Base-by-base conservation (phyloP, 1,140 invertebrate species). In the Hormaphis cornu region DNA sequence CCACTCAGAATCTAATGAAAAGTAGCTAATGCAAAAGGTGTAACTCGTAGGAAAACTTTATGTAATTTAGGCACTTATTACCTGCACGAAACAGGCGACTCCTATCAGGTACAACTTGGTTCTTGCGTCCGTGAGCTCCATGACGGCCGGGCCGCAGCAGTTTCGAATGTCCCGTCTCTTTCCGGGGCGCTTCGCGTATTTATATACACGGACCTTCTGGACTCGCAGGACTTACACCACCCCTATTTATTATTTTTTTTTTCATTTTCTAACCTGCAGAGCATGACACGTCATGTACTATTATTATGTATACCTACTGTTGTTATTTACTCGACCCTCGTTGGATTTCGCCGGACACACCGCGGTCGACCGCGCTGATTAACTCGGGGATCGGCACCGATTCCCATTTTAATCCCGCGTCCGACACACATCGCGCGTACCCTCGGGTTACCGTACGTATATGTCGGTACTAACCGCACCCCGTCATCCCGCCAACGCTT, bases 341-440 rank as follows among this genome's bases (percentile, higher is more conserved):
- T 18, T 37, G n/a, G n/a, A n/a, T n/a, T n/a, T n/a, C n/a, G n/a
- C 35, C 22, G 52, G 52, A 46, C 53, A 70, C 46, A 46, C 53
- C 53, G 20, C 35, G 28, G n/a, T n/a, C 50, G 69, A 70, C 26
- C 53, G 53, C 46, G 3, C 44, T 46, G 69, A 70, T 70, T 70
- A 70, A 59, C 69, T 70, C 69, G 14, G 69, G 69, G 69, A 70
- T 59, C 24, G 52, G 40, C 50, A 58, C 69, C 53, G 42, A 70
- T 48, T 56, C 69, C 53, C 53, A 33, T 46, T 66, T 66, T 66
- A 66, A 66, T 66, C 61, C 24, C 10, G 61, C 30, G 44, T 16
- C 33, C 14, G n/a, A 33, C 22, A 66, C 44, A 66, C 28, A 66
- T n/a, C n/a, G n/a, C n/a, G n/a, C n/a, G n/a, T n/a, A n/a, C 30